Evolutionary conservation across 1,140 invertebrate genomes (phyloP), one percentile per base, ranked within the genome.

Genomic region (Polypedilum pembai): DNA sequence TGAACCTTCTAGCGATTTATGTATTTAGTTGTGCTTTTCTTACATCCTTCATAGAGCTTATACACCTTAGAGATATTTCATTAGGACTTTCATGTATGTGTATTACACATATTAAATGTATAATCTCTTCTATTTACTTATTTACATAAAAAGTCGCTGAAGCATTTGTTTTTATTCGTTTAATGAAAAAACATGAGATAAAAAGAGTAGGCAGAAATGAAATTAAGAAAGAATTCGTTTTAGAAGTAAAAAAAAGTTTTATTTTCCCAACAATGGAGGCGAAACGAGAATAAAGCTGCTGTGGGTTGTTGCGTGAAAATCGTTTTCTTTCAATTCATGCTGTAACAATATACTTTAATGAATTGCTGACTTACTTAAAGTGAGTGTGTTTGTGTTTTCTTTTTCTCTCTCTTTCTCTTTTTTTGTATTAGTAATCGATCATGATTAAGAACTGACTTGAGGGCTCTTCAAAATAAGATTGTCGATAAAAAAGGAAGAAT

Each of bases 281-380:
- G 24, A 33, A 33, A 3, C 5, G 24, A n/a, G n/a, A 33, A 33
- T 33, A 5, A 33, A 33, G 24, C 24, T 56, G 45, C n/a, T 56
- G 45, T n/a, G 12, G 8, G 12, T 1, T 15, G n/a, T 15, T 15
- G 45, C 45, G 12, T 4, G 8, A 45, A 45, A 45, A 45, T 33
- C 24, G 5, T 33, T 33, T 33, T 33, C 24, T 33, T 5, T 33
- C 24, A 33, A 33, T 33, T 33, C 45, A n/a, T 56, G 45, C n/a
- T 56, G 12, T 56, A 12, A 56, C 12, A 56, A 56, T n/a, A 56
- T 15, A n/a, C 45, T 56, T 56, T 56, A 56, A 56, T 56, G 45
- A 56, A 56, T 56, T 56, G 45, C 45, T n/a, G 45, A 12, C 45
- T 56, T 56, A 56, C 45, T 56, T 56, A 56, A 56, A 56, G 45